Base-by-base conservation (phyloP, 2,797 vertebrate species). In the Petrocephalus schoutedeni region DNA sequence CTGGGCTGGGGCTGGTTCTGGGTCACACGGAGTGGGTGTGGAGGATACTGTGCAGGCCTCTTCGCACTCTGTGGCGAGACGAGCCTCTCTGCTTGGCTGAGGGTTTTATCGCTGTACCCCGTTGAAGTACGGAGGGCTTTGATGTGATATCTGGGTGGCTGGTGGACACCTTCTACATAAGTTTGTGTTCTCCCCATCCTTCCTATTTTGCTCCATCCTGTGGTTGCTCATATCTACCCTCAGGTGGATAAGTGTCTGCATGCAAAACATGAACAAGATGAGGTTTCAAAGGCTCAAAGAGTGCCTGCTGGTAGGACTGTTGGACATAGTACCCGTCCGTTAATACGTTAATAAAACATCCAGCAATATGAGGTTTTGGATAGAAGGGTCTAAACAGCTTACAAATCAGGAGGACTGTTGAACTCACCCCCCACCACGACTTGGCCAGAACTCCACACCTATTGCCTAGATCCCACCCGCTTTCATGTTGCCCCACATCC, bases 1-100 rank as follows among this genome's bases (percentile, higher is more conserved):
- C 28, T 71, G 12, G 67, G 56, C 51, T 21, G 67, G 89, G 51
- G 87, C 49, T 74, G n/a, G 41, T 64, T 64, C 85, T 84, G 32
- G 41, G 85, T 87, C 56, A 23, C 21, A 45, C 32, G 28, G 32
- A 41, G 80, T 71, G 77, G 77, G 71, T 85, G 89, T 57, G 61
- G 36, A 77, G 83, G 92, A 94, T 84, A 84, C 74, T 91, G 86
- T 90, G 91, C 93, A 94, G 94, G 91, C 77, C 85, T 87, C 89
- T 90, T 80, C 89, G 59, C 36, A 88, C 90, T 94, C 93, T 92
- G 89, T 92, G 93, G 92, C 88, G 89, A 90, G 86, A 91, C 91
- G 90, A 86, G 67, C 89, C 89, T 89, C 90, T 77, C 87, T 86
- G 91, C 90, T 88, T 91, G 64, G 90, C 89, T 91, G 87, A 89